Conservation (phyloP, 2,797 vertebrate species). For the Cheirogaleus major region DNA sequence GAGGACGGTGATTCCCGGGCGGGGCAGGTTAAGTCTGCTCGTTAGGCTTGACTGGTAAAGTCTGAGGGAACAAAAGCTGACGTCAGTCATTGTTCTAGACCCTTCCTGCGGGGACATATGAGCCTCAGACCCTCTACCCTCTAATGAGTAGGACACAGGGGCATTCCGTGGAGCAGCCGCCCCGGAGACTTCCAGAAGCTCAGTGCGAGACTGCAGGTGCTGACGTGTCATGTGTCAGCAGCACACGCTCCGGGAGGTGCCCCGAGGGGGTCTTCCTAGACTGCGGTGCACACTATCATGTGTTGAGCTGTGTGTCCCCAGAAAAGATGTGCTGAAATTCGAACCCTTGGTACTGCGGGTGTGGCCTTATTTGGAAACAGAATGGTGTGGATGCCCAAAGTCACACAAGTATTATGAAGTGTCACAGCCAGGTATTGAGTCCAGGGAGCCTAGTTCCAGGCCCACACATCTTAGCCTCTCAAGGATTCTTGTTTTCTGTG, state of each 20-base stretch:
- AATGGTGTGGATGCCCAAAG: not conserved
- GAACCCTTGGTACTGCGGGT: not conserved
- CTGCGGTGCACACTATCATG: accelerated
- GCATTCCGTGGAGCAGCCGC: not conserved
- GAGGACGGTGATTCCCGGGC: too few relatives aligned
- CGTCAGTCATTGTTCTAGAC: not conserved
- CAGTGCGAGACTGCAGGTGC: not conserved
- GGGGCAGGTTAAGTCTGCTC: too few relatives aligned
- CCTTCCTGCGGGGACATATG: not conserved
- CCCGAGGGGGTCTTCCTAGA: not conserved
- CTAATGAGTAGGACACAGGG: not conserved
- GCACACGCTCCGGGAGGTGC: accelerated
- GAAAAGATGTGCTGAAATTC: not conserved
- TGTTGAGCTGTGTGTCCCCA: not conserved
- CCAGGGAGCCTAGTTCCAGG: not conserved
- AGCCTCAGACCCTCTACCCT: not conserved
- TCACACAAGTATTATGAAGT: too few relatives aligned
- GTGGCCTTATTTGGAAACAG: not conserved
- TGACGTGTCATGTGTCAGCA: not conserved
- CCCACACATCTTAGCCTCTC: not conserved
- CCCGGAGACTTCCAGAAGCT: not conserved
- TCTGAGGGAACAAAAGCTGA: too few relatives aligned
- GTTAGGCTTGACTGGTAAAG: too few relatives aligned
- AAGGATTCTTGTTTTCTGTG: not conserved
- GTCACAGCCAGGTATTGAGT: not conserved